phyloP scores from a whole-genome alignment of 2,888 invertebrate species.

The Cryptocephalus moraei region DNA sequence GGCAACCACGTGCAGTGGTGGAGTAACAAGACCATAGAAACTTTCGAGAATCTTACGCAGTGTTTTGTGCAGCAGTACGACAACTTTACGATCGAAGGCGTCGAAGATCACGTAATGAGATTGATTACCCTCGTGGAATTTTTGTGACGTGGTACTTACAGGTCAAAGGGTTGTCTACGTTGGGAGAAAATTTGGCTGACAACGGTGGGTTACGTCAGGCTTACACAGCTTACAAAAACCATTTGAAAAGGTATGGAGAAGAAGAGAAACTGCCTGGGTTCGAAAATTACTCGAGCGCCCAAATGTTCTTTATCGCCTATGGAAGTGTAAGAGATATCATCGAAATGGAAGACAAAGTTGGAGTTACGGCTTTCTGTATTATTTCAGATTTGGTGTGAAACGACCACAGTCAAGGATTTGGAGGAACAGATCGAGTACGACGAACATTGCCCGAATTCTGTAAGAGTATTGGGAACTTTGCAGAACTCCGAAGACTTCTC shows the following conservation, averaged over 20 bases:
- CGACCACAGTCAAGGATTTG: conserved; percentile 52
- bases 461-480: conserved; percentile 58
- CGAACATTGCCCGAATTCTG: conserved; percentile 62
- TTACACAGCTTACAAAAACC: conserved; percentile 54
- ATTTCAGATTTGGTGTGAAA: conserved; percentile 75
- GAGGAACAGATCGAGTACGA: conserved; percentile 53
- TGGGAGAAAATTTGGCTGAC: conserved; percentile 77
- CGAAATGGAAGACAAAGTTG: neutral
- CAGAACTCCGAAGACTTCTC: conserved; percentile 67
- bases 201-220: conserved; percentile 74
- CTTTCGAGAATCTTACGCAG: conserved; percentile 64
- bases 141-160: conserved; percentile 27
- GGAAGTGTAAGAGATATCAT: conserved; percentile 54
- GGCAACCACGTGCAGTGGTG: conserved; percentile 89
- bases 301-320: conserved; percentile 71
- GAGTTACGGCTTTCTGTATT: too few relatives aligned
- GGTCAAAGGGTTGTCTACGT: conserved; percentile 64
- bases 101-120: conserved; percentile 48
- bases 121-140: neutral
- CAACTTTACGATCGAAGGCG: conserved; percentile 52
- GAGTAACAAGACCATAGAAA: conserved; percentile 64
- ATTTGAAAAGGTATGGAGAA: conserved; percentile 44
- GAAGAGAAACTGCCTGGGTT: conserved; percentile 65
- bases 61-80: conserved; percentile 84
- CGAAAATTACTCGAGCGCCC: conserved; percentile 57